Evolutionary conservation across 2,797 vertebrate genomes (phyloP).

Genomic region (Botia almorhae): DNA sequence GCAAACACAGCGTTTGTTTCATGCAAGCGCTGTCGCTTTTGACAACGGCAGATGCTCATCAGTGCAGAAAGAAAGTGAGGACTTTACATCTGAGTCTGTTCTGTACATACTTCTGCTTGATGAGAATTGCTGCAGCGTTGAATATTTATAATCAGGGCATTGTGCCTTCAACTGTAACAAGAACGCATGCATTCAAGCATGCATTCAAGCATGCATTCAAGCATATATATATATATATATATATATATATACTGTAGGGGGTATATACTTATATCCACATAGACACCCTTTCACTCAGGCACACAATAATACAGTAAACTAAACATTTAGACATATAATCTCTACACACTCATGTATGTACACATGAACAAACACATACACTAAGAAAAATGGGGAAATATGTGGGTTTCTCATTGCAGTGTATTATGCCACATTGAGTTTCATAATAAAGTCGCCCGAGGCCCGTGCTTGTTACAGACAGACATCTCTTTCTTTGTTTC

Average conservation of each 20-base stretch:
- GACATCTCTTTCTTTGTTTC: slow-evolving; percentile 31
- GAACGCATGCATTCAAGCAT: background rate
- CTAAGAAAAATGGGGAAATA: background rate
- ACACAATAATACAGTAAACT: background rate
- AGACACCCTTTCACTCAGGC: background rate
- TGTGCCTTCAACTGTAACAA: background rate
- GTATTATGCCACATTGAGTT: background rate
- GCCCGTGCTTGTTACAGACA: slow-evolving; percentile 29
- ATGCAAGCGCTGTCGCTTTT: background rate
- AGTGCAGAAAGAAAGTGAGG: background rate
- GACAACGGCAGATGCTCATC: slow-evolving; percentile 15
- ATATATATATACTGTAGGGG: no score
- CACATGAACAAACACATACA: background rate
- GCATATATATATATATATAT: background rate
- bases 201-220: no score
- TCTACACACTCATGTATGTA: background rate
- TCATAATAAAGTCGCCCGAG: slow-evolving; percentile 32
- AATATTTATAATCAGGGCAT: slow-evolving; percentile 26
- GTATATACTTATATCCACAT: background rate
- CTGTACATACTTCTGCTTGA: slow-evolving; percentile 11
- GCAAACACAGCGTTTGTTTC: slow-evolving; percentile 2
- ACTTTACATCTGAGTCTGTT: background rate
- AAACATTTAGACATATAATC: background rate
- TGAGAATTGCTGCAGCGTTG: slow-evolving; percentile 2
- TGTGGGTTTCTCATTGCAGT: background rate